Evolutionary conservation across 2,113 vertebrate species (phyloP), one percentile per base, ranked within the genome.

Genomic region (Rissa tridactyla): DNA sequence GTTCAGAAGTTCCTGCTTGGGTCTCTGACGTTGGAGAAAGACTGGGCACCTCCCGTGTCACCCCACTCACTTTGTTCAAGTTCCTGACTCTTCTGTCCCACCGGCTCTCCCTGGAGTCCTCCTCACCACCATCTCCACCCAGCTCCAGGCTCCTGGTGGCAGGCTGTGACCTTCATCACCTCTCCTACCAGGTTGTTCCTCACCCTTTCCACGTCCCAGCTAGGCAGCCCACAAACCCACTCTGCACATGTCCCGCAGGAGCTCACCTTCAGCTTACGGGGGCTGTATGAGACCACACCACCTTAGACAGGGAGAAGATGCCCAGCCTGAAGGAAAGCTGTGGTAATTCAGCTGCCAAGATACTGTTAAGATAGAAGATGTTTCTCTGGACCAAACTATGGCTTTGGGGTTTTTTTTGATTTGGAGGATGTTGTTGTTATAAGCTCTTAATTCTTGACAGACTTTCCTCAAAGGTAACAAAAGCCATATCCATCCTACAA

Each of bases 21-120:
- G 12, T 51, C 38, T 66, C 21, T 62, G 71, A 26, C 6, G 22
- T 3, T 78, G 40, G 21, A 57, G 54, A 52, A 78, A 22, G 5
- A 10, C 9, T 42, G 15, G 68, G 44, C 12, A 55, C 6, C 8
- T 16, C 47, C 62, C 1, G 0, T 13, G 12, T 36, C 58, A 17
- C 12, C n/a, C 47, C 13, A 19, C 1, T 22, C 47, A 30, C 13
- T 22, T 27, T 19, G 25, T 25, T 15, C 40, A 58, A 25, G 18
- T n/a, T n/a, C 34, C 64, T 34, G 54, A 54, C 47, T 23, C 29
- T 44, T 49, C 46, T 3, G 2, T 15, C 32, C 26, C 61, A 55
- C 11, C 40, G 57, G 58, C 25, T 18, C 2, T 68, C 64, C 83
- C 29, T 8, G 47, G 42, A 44, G 15, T 5, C 20, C 54, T 72